Conservation (phyloP, 2,888 invertebrate species). For the Euzetes globulus region DNA sequence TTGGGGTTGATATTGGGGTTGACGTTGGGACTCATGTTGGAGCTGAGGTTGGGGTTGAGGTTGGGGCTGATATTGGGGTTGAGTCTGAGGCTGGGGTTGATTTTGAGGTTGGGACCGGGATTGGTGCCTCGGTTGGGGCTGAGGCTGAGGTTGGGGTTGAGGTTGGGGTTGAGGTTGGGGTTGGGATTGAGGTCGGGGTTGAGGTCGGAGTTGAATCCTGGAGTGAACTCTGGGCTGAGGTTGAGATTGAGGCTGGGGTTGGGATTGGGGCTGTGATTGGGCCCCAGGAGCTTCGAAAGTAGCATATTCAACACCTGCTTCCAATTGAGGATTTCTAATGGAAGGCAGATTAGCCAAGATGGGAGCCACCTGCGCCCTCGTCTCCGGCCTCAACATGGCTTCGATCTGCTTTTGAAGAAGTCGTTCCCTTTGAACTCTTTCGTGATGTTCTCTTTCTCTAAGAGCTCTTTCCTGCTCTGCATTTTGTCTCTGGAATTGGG, state of each 20-base stretch:
- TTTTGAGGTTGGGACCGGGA: background rate
- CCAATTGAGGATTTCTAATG: background rate
- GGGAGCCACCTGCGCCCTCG: conserved; percentile 16
- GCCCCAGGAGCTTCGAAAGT: too few species aligned
- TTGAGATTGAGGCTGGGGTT: too few species aligned
- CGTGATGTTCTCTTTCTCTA: conserved; percentile 9
- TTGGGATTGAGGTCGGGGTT: too few species aligned
- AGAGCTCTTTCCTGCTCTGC: conserved; percentile 24
- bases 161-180: too few species aligned
- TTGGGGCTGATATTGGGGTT: background rate
- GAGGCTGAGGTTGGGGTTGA: background rate
- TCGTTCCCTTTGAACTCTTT: conserved; percentile 17
- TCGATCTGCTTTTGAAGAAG: conserved; percentile 11
- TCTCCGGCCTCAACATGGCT: conserved; percentile 23
- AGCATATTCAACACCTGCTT: conserved; percentile 28
- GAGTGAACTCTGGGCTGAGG: too few species aligned
- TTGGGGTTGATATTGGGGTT: background rate
- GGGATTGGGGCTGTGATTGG: too few species aligned
- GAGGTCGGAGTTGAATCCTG: too few species aligned
- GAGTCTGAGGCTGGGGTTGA: background rate
- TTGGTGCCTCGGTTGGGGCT: background rate
- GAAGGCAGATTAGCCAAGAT: background rate
- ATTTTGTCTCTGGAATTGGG: conserved; percentile 3
- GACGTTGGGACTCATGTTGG: background rate
- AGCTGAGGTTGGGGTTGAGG: background rate